These are phyloP conservation scores for Suillia variegata DNA, from an alignment of 2,888 invertebrate genomes.

Conservation along the genomic window DNA sequence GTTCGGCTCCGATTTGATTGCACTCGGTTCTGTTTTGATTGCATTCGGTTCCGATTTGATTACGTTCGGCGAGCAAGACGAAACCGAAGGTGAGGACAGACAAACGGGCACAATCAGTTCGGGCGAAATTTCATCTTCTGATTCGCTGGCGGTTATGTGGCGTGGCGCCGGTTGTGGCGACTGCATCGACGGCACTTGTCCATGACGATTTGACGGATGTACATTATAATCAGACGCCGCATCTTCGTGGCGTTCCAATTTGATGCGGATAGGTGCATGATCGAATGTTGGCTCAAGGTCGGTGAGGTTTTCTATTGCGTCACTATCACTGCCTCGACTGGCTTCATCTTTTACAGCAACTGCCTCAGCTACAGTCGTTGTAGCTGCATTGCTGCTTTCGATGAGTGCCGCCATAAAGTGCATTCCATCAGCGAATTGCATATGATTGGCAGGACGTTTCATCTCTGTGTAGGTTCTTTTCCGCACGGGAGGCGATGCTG, in stretches of 20 bases:
- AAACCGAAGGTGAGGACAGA: not conserved
- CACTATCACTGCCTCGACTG: not conserved
- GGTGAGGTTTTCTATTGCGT: slow-evolving; percentile 21
- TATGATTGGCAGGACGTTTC: not conserved
- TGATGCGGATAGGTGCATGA: slow-evolving; percentile 39
- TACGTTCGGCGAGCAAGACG: not conserved
- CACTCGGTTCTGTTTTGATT: slow-evolving; percentile 10
- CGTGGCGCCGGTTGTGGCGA: not conserved
- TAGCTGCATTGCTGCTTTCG: not conserved
- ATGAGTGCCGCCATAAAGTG: slow-evolving; percentile 42
- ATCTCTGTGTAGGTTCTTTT: not conserved
- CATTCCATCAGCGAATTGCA: slow-evolving; percentile 34
- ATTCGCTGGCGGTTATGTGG: not conserved
- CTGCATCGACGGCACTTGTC: not conserved
- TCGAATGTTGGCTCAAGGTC: too few species aligned
- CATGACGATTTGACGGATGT: slow-evolving; percentile 22
- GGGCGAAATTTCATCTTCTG: not conserved
- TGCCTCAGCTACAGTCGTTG: too few species aligned
- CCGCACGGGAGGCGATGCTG: slow-evolving; percentile 4
- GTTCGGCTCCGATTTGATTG: not conserved
- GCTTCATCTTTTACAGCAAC: not conserved
- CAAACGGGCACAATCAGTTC: not conserved
- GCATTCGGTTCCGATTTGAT: not conserved
- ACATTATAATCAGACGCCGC: slow-evolving; percentile 43
- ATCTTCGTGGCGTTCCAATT: slow-evolving; percentile 41